Evolutionary conservation across 37 sponge, comb jelly and placozoan species (phyloP), one percentile per base, ranked within the genome.

Genomic region (Ianthella basta): DNA sequence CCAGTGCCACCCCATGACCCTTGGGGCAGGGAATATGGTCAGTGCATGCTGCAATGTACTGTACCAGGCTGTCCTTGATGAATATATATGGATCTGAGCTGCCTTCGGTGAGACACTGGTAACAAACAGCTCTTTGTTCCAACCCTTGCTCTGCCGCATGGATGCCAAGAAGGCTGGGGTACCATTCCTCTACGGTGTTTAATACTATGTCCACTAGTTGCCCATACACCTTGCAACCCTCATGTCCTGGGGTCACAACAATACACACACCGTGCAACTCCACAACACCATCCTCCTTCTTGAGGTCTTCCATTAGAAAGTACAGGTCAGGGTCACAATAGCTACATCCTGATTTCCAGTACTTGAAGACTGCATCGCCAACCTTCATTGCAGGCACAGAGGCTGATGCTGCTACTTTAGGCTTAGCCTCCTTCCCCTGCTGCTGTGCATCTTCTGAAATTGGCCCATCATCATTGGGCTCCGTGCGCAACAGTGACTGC

Each of bases 181-280:
- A 96, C 97, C 97, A 96, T 15, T 91, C 92, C 0, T 59, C 44
- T 27, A 91, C 64, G 39, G 94, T 89, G 13, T 89, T 44, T 15
- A 80, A 56, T 15, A 92, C 86, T 5, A 89, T 36, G 55, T 96
- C 97, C 0, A 91, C 88, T 6, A 96, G 74, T 35, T 86, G 90
- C 0, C 92, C 92, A 33, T 94, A 90, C 8, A 83, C 84, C 38
- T 74, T 85, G 60, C 89, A 84, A 16, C 97, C 95, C 13, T 87
- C 59, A 0, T 18, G 40, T 34, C 16, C 80, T 14, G 86, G 61
- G 1, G 97, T 94, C 0, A 79, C 84, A 4, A 82, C 53, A 10
- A 95, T 80, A 2, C 87, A 61, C 0, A 95, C 90, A 29, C 95
- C 95, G 33, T 93, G 86, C 50, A 80, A 29, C 4, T 8, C 15